A percentile compares a stretch with the other conserved stretches of the same genome.
Evolutionary conservation across 2,113 vertebrate species (phyloP).

Genomic region (Sapayoa aenigma): DNA sequence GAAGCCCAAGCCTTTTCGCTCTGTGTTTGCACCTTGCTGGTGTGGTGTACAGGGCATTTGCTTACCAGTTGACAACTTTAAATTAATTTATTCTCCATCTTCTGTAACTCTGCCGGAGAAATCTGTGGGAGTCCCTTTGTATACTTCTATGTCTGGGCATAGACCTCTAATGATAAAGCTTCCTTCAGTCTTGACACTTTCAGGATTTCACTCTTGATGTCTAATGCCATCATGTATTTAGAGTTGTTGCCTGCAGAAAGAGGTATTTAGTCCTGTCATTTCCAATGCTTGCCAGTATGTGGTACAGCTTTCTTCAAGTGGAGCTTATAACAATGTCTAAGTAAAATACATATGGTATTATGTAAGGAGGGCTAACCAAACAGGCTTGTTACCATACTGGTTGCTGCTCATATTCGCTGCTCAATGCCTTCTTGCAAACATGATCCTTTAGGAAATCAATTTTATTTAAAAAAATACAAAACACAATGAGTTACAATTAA

Average conservation of each 20-base stretch:
- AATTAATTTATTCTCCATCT: neutral
- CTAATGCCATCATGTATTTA: neutral
- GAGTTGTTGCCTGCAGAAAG: neutral
- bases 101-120: neutral
- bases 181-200: neutral
- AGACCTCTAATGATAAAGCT: neutral
- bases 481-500: neutral
- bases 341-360: neutral
- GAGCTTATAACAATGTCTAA: neutral
- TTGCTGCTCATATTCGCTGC: neutral
- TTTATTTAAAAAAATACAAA: neutral
- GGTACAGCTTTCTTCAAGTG: neutral
- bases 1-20: neutral
- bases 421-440: neutral
- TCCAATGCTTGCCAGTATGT: neutral
- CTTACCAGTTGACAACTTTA: neutral
- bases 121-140: neutral
- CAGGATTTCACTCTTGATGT: neutral
- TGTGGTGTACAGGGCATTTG: rapidly evolving
- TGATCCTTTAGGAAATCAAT: slow-evolving; percentile 5
- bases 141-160: neutral
- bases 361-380: neutral
- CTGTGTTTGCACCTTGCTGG: rapidly evolving
- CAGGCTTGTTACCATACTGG: slow-evolving; percentile 3
- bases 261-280: neutral